Conservation (phyloP, 1,140 invertebrate species). For the Maniola jurtina region DNA sequence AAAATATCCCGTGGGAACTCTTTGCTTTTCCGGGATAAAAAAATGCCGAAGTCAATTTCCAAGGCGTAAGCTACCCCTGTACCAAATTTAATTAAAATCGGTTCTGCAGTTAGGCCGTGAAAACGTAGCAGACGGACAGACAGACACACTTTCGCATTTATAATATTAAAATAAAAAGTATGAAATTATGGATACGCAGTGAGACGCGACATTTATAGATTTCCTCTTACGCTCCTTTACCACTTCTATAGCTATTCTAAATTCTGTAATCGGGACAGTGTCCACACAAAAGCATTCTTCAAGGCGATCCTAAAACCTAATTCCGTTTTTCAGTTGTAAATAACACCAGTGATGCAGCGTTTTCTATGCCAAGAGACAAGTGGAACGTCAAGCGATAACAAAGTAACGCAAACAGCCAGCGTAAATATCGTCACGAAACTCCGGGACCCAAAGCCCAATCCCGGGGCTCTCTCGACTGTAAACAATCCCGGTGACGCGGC, state of each 20-base stretch:
- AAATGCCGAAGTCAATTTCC: too few species aligned
- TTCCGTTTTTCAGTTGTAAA: constrained; percentile 8
- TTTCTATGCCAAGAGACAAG: constrained; percentile 14
- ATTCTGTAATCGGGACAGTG: neutral
- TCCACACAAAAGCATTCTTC: neutral
- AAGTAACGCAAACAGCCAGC: constrained; percentile 14
- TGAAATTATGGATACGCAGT: too few species aligned
- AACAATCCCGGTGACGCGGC: constrained; percentile 12
- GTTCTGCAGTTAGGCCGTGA: too few species aligned
- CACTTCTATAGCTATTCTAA: too few species aligned
- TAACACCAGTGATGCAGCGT: constrained; percentile 13
- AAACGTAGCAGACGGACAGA: too few species aligned
- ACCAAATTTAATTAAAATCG: too few species aligned
- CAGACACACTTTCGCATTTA: too few species aligned
- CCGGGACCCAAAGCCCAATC: constrained; percentile 9
- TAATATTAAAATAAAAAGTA: too few species aligned
- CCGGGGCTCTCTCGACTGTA: constrained; percentile 13
- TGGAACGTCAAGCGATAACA: constrained; percentile 16
- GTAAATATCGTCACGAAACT: constrained; percentile 13
- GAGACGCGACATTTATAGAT: neutral
- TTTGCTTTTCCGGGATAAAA: too few species aligned
- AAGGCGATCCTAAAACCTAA: neutral
- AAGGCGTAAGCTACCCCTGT: too few species aligned
- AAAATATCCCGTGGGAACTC: too few species aligned
- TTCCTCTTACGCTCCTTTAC: neutral